Base-by-base conservation (phyloP, 2,888 invertebrate genomes). In the Muscina levida region DNA sequence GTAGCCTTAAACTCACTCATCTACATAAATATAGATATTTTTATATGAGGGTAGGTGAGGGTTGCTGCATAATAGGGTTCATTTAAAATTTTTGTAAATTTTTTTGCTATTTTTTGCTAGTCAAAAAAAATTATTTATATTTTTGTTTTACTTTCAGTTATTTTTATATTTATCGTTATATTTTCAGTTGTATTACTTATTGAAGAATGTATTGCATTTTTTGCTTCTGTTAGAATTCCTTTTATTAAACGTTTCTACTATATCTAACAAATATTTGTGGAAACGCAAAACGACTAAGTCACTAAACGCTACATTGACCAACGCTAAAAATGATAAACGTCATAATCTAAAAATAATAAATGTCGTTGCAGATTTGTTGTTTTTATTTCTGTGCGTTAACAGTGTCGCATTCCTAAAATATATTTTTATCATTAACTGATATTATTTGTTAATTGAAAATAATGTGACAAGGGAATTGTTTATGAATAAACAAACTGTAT, bases 31-130 rank as follows among this genome's bases (percentile, higher is more conserved):
- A n/a, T n/a, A n/a, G n/a, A n/a, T n/a, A n/a, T n/a, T n/a, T n/a
- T n/a, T n/a, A n/a, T n/a, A n/a, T 17, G 56, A 15, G 39, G 17
- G 39, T 13, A 19, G 19, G 62, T 22, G 6, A 19, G 62, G 11
- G 59, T 17, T 59, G 37, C 17, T 59, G 62, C 39, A 62, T 42
- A 62, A 42, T 39, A 62, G 39, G 39, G 19, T 42, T 42, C 42
- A 62, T 42, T 59, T 39, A 62, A 37, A 13, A 31, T 31, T 37
- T 31, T 31, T 15, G 51, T 51, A 15, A 31, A 15, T 48, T 57
- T 57, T 59, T 59, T 15, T 37, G 59, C 19, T 13, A 19, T 3
- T 26, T 56, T 53, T 53, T 19, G 51, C 15, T 4, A 24, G 11
- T 17, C 17, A 62, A 62, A 62, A 42, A 57, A 31, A 56, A 56